These are phyloP conservation scores for Rhinolophus ferrumequinum DNA, from an alignment of 2,113 vertebrate genomes.

Conservation along the genomic window DNA sequence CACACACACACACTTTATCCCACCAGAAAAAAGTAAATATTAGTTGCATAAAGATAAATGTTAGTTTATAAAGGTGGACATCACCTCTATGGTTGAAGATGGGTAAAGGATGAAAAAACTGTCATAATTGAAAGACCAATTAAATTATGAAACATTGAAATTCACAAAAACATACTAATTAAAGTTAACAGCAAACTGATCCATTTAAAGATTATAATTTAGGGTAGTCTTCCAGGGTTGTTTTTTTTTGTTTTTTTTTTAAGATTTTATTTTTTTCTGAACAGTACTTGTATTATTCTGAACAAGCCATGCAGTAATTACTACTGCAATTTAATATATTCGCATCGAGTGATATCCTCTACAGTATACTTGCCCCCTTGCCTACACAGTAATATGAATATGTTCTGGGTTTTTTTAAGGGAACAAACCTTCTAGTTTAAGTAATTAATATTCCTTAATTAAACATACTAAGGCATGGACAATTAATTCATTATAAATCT, in stretches of 20 bases:
- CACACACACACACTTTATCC: not conserved
- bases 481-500: constrained; percentile 94
- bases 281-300: constrained; percentile 37
- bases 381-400: constrained; percentile 79
- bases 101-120: not conserved
- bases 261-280: constrained; percentile 50
- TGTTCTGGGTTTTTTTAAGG: constrained; percentile 90
- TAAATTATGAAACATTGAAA: not conserved
- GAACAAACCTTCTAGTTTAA: constrained; percentile 92
- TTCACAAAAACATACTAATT: not conserved
- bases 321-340: constrained; percentile 60
- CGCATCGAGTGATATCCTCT: constrained; percentile 67
- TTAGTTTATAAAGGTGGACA: not conserved
- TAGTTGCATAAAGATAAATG: not conserved
- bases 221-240: constrained; percentile 46
- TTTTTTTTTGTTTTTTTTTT: not conserved
- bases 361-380: constrained; percentile 60
- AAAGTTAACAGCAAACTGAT: constrained; percentile 70
- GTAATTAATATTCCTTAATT: constrained; percentile 98
- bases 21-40: not conserved
- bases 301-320: constrained; percentile 70
- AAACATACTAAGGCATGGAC: constrained; percentile 93
- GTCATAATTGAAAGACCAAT: not conserved
- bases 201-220: constrained; percentile 54
- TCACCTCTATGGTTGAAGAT: not conserved